These are phyloP conservation scores for Strix occidentalis DNA, from an alignment of 2,797 vertebrate genomes.

Conservation along the genomic window DNA sequence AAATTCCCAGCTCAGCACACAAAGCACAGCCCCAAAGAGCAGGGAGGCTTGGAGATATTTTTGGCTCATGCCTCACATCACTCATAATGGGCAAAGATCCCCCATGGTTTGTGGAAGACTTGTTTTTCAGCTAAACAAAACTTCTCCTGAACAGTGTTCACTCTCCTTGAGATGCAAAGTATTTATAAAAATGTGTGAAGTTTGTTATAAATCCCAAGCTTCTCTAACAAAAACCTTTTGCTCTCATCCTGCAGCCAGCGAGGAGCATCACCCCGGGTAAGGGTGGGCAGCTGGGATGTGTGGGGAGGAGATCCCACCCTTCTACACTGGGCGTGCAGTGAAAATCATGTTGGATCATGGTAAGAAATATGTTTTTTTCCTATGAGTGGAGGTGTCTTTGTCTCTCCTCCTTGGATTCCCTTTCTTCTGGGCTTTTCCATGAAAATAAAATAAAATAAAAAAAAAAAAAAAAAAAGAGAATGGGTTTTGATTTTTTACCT, in stretches of 20 bases:
- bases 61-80: not conserved
- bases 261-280: not conserved
- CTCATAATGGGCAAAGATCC: not conserved
- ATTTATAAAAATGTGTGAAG: not conserved
- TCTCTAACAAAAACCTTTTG: not conserved
- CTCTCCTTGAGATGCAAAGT: not conserved
- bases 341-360: not conserved
- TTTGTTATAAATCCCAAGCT: not conserved
- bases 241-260: not conserved
- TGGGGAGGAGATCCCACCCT: not conserved
- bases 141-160: not conserved
- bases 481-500: not conserved
- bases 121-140: not conserved
- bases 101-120: not conserved
- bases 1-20: not conserved
- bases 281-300: not conserved
- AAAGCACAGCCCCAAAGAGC: fast-evolving
- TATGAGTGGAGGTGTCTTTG: not conserved
- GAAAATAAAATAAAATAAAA: not conserved
- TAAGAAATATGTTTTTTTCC: not conserved
- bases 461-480: not conserved
- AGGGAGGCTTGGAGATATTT: not conserved
- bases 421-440: not conserved
- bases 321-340: not conserved
- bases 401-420: not conserved